phyloP scores from a whole-genome alignment of 2,888 invertebrate genomes.

The Hetaerina titia region DNA sequence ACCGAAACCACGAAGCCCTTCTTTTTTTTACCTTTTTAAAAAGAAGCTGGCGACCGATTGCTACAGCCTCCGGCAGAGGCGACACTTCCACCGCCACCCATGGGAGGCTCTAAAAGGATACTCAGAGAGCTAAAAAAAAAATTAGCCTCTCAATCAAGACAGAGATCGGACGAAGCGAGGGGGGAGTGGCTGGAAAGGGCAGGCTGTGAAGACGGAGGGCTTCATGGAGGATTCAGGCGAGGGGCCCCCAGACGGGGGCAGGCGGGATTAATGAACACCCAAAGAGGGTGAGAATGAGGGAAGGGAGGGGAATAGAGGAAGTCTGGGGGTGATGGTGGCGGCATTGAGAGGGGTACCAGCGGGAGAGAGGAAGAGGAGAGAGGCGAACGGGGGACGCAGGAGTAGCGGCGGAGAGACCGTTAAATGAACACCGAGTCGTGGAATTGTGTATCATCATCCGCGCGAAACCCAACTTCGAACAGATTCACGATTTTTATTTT shows the following conservation, averaged over 20 bases:
- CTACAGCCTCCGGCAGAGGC: no score
- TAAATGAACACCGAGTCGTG: background rate
- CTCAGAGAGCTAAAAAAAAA: background rate
- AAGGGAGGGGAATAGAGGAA: background rate
- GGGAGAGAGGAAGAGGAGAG: background rate
- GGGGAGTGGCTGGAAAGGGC: background rate
- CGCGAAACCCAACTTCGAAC: no score
- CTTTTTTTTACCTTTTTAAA: no score
- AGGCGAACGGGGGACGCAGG: background rate
- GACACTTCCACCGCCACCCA: no score
- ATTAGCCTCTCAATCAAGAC: background rate
- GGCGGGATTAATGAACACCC: slow-evolving; percentile 6
- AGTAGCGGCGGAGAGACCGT: background rate
- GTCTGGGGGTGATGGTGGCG: background rate
- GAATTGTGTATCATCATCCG: no score
- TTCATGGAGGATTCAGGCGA: background rate
- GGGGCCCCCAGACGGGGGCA: background rate
- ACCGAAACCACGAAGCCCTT: no score
- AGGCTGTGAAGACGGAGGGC: background rate
- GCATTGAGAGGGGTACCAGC: background rate
- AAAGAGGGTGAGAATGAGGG: background rate
- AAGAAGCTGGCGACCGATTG: no score
- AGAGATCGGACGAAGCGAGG: background rate
- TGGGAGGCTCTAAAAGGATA: no score
- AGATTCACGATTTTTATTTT: no score